A percentile compares a stretch with the other conserved stretches of the same genome.
Conservation (phyloP, 2,113 vertebrate genomes). For the Gallinago media region DNA sequence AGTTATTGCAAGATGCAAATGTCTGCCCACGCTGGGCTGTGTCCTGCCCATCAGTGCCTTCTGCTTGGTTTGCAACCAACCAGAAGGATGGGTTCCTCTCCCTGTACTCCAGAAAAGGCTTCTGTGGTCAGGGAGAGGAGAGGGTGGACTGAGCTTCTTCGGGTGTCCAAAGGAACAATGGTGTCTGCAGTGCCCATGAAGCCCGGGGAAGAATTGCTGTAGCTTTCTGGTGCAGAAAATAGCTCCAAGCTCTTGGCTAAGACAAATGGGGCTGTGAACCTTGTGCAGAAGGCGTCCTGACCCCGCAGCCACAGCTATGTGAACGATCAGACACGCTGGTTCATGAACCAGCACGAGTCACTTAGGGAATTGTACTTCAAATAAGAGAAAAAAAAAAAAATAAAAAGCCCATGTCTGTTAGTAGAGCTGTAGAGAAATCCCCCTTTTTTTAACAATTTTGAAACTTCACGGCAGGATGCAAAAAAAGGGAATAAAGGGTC, state of each 20-base stretch:
- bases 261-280: not conserved
- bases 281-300: not conserved
- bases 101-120: not conserved
- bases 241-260: not conserved
- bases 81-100: not conserved
- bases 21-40: accelerated
- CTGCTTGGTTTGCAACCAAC: accelerated
- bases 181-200: not conserved
- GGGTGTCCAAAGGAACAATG: not conserved
- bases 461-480: not conserved
- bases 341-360: accelerated
- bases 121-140: not conserved
- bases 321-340: accelerated
- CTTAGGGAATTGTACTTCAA: accelerated
- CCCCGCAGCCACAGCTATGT: not conserved
- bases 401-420: accelerated
- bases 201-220: not conserved
- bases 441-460: not conserved
- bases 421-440: not conserved
- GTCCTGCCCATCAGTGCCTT: accelerated
- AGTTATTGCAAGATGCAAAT: not conserved
- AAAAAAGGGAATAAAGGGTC: not conserved
- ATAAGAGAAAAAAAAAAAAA: not conserved
- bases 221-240: not conserved
- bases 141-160: not conserved